Evolutionary conservation across 2,888 invertebrate genomes (phyloP), one percentile per base, ranked within the genome.

Genomic region (Rhagium mordax): DNA sequence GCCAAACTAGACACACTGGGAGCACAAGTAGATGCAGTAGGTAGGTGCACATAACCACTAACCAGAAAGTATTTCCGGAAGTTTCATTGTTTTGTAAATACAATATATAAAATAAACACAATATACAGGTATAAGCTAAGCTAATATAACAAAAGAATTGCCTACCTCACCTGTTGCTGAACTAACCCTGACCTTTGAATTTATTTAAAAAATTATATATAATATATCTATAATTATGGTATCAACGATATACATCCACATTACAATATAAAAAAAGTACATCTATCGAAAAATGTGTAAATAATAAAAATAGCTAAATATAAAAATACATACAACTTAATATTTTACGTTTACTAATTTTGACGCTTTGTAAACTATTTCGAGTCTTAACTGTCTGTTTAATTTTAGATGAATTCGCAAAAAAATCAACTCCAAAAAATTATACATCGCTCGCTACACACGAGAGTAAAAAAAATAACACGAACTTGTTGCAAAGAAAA

Each of bases 1-100:
- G 70, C 81, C 79, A 76, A 87, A 83, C 85, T 90, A 77, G 88
- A 88, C 60, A 78, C 84, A 55, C 82, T 88, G 15, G 87, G 88
- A 74, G 83, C 83, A 27, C 84, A 86, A 70, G 76, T 84, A 1
- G 84, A 84, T 48, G 75, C 75, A 21, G 79, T 81, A 41, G 84
- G 84, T 84, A 78, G 76, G 81, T 78, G 29, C 0, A 29, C 16
- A 21, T 13, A 27, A 49, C 49, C 20, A 15, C 18, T 41, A 27
- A 21, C 15, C 16, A 33, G 3, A n/a, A 13, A 10, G 48, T 21
- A 13, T 8, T 48, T 2, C 0, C 47, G 18, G 29, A 20, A 51
- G 16, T 51, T 16, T 51, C 33, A 18, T 60, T 60, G 33, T 60
- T 60, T 60, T 51, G 18, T 20, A 10, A 18, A 7, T n/a, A n/a